Base-by-base conservation (phyloP, 2,797 vertebrate species). In the Anisognathus igniventris region DNA sequence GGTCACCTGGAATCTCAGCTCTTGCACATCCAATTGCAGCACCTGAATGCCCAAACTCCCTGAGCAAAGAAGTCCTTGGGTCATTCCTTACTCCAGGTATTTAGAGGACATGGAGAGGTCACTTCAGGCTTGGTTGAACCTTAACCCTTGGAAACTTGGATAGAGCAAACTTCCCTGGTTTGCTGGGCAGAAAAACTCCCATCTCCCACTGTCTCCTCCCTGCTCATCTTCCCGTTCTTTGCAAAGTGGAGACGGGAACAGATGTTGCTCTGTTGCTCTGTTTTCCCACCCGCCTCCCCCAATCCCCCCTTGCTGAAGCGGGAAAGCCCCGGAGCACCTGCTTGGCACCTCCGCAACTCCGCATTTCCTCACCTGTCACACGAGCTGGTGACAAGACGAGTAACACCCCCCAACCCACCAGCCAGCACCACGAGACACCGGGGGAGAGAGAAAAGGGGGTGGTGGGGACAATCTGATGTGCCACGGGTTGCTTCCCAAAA, bases 281-380 rank as follows among this genome's bases (percentile, higher is more conserved):
- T 60, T 93, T 95, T 89, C 80, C 96, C 64, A 58, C 30, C 24
- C 35, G 3, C 62, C 79, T 88, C 72, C 78, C 62, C 88, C 77
- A 19, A 0, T 0, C n/a, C 85, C 64, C 57, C 58, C 81, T 90
- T 6, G 30, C 72, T 60, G 86, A 73, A 94, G 91, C 74, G 22
- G 96, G 44, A 97, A 96, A 94, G 87, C 95, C 97, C 94, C 7
- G 73, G 44, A 96, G 97, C 96, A 65, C 76, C 84, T 96, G 83
- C 56, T 96, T 87, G 58, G 35, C 96, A 90, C 39, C 90, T 96
- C 92, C n/a, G 1, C 93, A 50, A 47, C 93, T 93, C 86, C 1
- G 53, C 6, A 56, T 95, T 88, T 92, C 91, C 86, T 96, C 96
- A 95, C 97, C 92, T 97, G 95, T 96, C 97, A 96, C 96, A 75